Evolutionary conservation across 2,888 invertebrate species (phyloP).

Genomic region (Drosophila prostipennis): DNA sequence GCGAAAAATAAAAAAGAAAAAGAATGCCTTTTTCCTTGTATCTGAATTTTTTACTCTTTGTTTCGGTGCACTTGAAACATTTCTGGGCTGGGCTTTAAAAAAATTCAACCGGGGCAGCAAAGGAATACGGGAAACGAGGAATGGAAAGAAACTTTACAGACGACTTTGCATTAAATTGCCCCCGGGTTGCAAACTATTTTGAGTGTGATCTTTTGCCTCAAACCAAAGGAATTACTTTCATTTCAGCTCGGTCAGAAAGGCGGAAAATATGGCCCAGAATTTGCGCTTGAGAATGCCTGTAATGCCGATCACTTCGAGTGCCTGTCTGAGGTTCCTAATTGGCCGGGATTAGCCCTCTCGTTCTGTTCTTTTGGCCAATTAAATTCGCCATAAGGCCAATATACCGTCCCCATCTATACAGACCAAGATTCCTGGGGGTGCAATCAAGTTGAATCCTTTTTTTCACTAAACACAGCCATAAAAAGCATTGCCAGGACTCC

Average conservation of each 20-base stretch:
- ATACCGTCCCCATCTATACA: conserved; percentile 5
- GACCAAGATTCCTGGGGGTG: conserved; percentile 54
- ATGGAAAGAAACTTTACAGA: conserved; percentile 61
- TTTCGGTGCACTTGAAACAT: conserved; percentile 66
- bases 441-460: conserved; percentile 74
- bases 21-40: conserved; percentile 66
- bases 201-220: conserved; percentile 32
- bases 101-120: conserved; percentile 7
- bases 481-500: conserved; percentile 66
- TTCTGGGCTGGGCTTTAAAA: conserved; percentile 60
- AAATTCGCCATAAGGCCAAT: conserved; percentile 35
- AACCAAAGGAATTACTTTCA: conserved; percentile 65
- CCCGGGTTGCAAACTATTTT: conserved; percentile 50
- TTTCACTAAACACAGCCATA: conserved; percentile 75
- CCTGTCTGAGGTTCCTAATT: conserved; percentile 40
- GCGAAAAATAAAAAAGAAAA: conserved; percentile 51
- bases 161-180: conserved; percentile 68
- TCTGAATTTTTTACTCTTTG: conserved; percentile 32
- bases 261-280: background rate
- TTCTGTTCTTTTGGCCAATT: conserved; percentile 15
- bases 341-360: conserved; percentile 21
- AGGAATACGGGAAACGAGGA: conserved; percentile 18
- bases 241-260: conserved; percentile 6
- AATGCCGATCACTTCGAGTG: conserved; percentile 36
- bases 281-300: background rate